Evolutionary conservation across 2,113 vertebrate species (phyloP).

Genomic region (Phyllostomus discolor): DNA sequence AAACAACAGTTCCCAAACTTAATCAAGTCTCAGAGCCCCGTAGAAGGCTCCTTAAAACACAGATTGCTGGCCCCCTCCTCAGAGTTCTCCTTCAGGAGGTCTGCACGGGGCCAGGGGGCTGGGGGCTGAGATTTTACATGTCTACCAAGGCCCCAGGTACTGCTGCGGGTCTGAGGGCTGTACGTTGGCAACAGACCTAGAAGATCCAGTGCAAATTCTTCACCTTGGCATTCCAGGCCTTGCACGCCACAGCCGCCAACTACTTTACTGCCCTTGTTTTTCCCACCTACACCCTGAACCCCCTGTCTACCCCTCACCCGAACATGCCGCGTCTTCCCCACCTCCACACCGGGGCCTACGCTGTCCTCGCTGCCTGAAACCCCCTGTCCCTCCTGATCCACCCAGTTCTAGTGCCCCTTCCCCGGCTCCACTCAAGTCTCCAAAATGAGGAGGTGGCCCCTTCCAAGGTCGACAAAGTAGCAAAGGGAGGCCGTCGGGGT

Average conservation of each 20-base stretch:
- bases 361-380: background rate
- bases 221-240: background rate
- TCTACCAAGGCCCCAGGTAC: background rate
- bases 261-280: background rate
- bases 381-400: background rate
- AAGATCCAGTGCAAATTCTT: background rate
- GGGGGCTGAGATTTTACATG: background rate
- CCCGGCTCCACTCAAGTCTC: background rate
- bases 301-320: background rate
- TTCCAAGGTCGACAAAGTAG: background rate
- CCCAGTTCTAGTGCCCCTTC: background rate
- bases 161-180: background rate
- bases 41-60: background rate
- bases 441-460: background rate
- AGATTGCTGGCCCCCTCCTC: background rate
- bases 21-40: background rate
- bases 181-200: background rate
- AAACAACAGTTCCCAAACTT: background rate
- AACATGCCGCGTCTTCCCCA: rapidly evolving
- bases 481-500: rapidly evolving
- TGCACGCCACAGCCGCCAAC: background rate
- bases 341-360: rapidly evolving
- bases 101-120: background rate
- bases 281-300: background rate
- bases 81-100: background rate